Evolutionary conservation across 2,113 vertebrate species (phyloP), one percentile per base, ranked within the genome.

Genomic region (Semnornis frantzii): DNA sequence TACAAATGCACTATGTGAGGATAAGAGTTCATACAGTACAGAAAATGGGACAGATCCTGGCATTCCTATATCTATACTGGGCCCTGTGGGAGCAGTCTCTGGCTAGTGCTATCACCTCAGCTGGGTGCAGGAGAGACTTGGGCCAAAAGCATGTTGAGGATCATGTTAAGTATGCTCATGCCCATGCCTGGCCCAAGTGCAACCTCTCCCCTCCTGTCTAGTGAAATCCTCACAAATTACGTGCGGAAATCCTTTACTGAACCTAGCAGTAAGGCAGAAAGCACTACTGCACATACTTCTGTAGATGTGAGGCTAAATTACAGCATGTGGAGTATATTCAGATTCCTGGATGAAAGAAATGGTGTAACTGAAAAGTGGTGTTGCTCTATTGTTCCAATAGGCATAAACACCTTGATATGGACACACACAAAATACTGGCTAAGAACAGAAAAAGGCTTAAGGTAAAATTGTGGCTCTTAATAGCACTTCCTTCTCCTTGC

Each of bases 81-180:
- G 25, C 33, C 10, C 21, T 27, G 6, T 65, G 17, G 33, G 15
- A 50, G 19, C 3, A 18, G 23, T 17, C 48, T 24, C 8, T 39
- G 68, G 80, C 55, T 83, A 44, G 1, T 24, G 42, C 69, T 21
- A 1, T 19, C 59, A 6, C 48, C 59, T 55, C 15, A 21, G 1
- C 48, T 30, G 13, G 0, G 0, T 6, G n/a, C 60, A 14, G 14
- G 28, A 24, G 8, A 30, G 18, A 0, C 17, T 14, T 5, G 10
- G 19, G 5, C 30, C 54, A 64, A 39, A 84, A 57, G 31, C 33
- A 63, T 12, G 0, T 2, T 55, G 30, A 68, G 48, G 21, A 42
- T 50, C 37, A 24, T 9, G 11, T 8, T 21, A 30, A 90, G 66
- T 33, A 17, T 0, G 0, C 12, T 81, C 19, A 8, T 25, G 19